Evolutionary conservation across 2,888 invertebrate species (phyloP).

Genomic region (Palloptera scutellata): DNA sequence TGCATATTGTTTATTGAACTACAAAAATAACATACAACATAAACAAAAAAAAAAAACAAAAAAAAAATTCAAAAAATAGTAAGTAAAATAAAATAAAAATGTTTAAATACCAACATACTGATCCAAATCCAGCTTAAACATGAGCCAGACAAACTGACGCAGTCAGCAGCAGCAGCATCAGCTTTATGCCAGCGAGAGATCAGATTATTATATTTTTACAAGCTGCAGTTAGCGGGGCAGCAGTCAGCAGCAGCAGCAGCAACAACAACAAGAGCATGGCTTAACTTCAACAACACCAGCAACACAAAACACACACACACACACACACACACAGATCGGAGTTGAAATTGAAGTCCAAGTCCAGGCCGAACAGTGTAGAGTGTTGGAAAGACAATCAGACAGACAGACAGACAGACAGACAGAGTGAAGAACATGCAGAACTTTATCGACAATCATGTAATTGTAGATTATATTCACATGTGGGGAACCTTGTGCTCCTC

Average conservation of each 20-base stretch:
- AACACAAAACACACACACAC: not conserved
- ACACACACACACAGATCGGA: not conserved
- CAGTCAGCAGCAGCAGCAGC: conserved; percentile 15
- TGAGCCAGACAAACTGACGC: conserved; percentile 40
- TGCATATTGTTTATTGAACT: not conserved
- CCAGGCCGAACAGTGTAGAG: conserved; percentile 13
- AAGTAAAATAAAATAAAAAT: conserved; percentile 23
- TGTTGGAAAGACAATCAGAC: conserved; percentile 8
- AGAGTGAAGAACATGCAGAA: not conserved
- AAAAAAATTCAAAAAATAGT: conserved; percentile 29
- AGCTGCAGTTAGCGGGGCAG: not conserved
- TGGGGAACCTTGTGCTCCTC: no score
- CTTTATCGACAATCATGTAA: conserved; percentile 33
- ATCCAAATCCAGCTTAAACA: conserved; percentile 34
- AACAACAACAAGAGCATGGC: conserved; percentile 23
- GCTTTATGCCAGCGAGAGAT: not conserved
- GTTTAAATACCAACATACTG: conserved; percentile 28
- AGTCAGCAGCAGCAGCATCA: conserved; percentile 24
- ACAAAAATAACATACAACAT: conserved; percentile 20
- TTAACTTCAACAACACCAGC: no score
- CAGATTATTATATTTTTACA: not conserved
- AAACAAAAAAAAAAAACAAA: conserved; percentile 30
- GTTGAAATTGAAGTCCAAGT: conserved; percentile 21
- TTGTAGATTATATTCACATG: conserved; percentile 29
- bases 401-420: conserved; percentile 39